These are phyloP conservation scores for Ophioninae sp. DNA, from an alignment of 2,888 invertebrate genomes.

Conservation along the genomic window DNA sequence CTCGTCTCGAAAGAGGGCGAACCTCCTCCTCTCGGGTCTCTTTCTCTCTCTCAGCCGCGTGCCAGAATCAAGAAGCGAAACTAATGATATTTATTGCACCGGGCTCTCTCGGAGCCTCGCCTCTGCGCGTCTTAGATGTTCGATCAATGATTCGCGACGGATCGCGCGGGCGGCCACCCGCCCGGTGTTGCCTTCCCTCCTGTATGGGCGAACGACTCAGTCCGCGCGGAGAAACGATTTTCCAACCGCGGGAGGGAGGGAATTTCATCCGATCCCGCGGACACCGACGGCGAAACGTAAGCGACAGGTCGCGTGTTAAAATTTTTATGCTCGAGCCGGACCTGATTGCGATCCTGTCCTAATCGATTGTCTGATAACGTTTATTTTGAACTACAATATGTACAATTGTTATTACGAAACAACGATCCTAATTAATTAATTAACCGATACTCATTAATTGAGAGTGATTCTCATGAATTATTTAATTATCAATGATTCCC, in stretches of 20 bases:
- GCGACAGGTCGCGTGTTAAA: slow-evolving; percentile 31
- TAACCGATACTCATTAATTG: no score
- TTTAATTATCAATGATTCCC: no score
- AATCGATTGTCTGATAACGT: slow-evolving; percentile 31
- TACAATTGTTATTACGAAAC: no score
- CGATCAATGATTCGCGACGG: slow-evolving; percentile 71
- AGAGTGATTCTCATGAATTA: no score
- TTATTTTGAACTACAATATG: neutral
- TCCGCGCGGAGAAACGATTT: no score
- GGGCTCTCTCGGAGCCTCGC: slow-evolving; percentile 47
- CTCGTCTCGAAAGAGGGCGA: slow-evolving; percentile 22
- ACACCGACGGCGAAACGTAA: slow-evolving; percentile 17
- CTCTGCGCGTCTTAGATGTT: slow-evolving; percentile 66
- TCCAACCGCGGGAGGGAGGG: slow-evolving; percentile 7
- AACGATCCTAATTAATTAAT: no score
- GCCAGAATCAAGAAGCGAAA: slow-evolving; percentile 67
- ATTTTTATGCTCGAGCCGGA: slow-evolving; percentile 16
- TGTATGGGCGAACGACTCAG: neutral
- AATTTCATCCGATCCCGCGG: slow-evolving; percentile 31
- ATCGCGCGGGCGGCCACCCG: slow-evolving; percentile 55
- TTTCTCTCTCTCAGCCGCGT: slow-evolving; percentile 23
- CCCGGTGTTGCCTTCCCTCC: slow-evolving; percentile 12
- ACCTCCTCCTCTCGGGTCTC: neutral
- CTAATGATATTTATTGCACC: slow-evolving; percentile 73
- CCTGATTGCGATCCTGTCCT: slow-evolving; percentile 21